phyloP scores from a whole-genome alignment of 2,888 invertebrate genomes.

The Mythimna impura region DNA sequence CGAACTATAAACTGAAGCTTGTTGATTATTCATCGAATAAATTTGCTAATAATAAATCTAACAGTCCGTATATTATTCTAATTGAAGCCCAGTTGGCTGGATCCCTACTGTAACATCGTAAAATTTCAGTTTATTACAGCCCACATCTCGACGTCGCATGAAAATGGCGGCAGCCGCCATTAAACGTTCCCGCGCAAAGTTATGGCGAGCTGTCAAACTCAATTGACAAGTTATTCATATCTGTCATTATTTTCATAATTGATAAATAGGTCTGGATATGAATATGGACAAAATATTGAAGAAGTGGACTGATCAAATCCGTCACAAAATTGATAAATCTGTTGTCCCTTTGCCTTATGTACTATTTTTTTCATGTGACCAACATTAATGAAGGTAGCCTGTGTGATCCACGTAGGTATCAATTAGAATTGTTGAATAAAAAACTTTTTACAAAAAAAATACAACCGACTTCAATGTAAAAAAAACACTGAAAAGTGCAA shows the following conservation, averaged over 20 bases:
- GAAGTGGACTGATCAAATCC: no score
- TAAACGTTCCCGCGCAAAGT: conserved; percentile 5
- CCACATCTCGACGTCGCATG: conserved; percentile 20
- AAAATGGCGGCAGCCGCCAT: conserved; percentile 33
- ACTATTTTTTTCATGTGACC: no score
- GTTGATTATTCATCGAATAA: conserved; percentile 31
- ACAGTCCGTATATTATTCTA: conserved; percentile 20
- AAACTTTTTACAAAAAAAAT: no score
- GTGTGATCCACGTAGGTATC: no score
- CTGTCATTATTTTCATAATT: neutral
- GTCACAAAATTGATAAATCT: no score
- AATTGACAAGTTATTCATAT: conserved; percentile 31
- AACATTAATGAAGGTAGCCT: no score
- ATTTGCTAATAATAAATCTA: conserved; percentile 42
- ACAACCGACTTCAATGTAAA: no score
- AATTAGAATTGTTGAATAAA: no score
- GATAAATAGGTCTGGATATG: no score
- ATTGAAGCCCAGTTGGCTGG: conserved; percentile 43
- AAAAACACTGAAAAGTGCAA: no score
- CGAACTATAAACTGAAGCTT: conserved; percentile 41
- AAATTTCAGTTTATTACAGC: conserved; percentile 51
- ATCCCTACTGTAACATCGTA: conserved; percentile 47
- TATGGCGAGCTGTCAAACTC: conserved; percentile 35
- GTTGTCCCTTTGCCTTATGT: no score
- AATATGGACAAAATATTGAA: no score